These are phyloP conservation scores for Leptinotarsa haldemani DNA, from an alignment of 2,888 invertebrate genomes.

Conservation along the genomic window DNA sequence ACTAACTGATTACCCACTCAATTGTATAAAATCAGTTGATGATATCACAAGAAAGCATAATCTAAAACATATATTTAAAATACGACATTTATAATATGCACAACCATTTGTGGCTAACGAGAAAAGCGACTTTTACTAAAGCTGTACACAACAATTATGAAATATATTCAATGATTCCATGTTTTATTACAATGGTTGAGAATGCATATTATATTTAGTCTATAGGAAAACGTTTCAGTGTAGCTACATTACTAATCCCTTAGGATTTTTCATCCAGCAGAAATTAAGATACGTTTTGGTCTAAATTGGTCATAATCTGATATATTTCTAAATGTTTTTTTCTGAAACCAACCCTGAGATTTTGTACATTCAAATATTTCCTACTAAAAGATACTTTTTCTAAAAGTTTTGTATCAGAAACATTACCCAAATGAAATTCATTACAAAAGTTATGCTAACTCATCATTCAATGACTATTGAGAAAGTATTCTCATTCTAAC, in stretches of 20 bases:
- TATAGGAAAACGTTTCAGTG: constrained; percentile 34
- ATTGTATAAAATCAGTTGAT: constrained; percentile 37
- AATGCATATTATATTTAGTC: constrained; percentile 62
- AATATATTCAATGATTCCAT: constrained; percentile 54
- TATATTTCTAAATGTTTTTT: too few species aligned
- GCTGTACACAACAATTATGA: constrained; percentile 65
- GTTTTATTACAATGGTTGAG: constrained; percentile 61
- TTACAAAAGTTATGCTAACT: too few species aligned
- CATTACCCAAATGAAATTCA: too few species aligned
- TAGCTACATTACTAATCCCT: background rate
- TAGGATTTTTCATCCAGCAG: too few species aligned
- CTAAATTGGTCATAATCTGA: too few species aligned
- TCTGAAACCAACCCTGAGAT: too few species aligned
- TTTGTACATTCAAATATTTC: too few species aligned
- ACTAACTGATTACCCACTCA: constrained; percentile 23
- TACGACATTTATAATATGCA: constrained; percentile 64
- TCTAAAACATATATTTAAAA: constrained; percentile 49
- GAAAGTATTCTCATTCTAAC: too few species aligned
- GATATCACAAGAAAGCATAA: constrained; percentile 23
- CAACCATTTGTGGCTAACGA: constrained; percentile 61
- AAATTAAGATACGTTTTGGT: too few species aligned
- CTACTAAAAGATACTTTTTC: too few species aligned
- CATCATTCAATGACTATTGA: too few species aligned
- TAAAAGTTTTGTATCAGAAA: too few species aligned
- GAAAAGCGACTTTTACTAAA: constrained; percentile 60